A percentile compares a stretch with the other conserved stretches of the same genome.
phyloP scores from a whole-genome alignment of 2,888 invertebrate genomes.

The Papilio demoleus region DNA sequence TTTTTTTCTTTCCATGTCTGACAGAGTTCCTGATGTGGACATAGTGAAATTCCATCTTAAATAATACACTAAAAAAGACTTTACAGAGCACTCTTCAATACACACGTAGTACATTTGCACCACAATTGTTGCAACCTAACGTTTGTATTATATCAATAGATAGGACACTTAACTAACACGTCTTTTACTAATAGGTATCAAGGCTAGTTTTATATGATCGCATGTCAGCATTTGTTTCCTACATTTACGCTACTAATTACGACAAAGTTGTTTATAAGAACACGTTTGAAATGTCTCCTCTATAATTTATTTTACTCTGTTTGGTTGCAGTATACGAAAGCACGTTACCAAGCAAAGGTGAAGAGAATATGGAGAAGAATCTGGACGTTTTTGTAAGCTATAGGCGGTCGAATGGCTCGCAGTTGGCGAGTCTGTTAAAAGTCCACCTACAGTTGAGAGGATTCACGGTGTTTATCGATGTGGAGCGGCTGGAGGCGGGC shows the following conservation, averaged over 20 bases:
- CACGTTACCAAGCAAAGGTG: slow-evolving; percentile 86
- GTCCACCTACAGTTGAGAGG: slow-evolving; percentile 98
- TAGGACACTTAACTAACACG: neutral
- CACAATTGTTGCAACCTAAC: neutral
- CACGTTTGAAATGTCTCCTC: neutral
- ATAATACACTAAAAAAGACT: neutral
- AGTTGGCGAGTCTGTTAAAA: slow-evolving; percentile 96
- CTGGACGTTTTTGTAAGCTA: slow-evolving; percentile 99
- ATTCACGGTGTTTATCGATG: slow-evolving; percentile 98
- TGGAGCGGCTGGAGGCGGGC: slow-evolving; percentile 98
- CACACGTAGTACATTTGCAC: neutral
- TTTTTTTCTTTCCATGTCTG: slow-evolving; percentile 37
- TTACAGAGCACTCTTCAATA: neutral
- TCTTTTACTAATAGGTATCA: neutral
- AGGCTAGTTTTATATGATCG: neutral
- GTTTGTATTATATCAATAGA: neutral
- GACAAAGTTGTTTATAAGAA: neutral
- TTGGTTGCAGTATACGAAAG: slow-evolving; percentile 84
- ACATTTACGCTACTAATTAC: neutral
- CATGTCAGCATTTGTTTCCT: neutral
- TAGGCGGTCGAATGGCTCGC: slow-evolving; percentile 97
- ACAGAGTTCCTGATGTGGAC: slow-evolving; percentile 36
- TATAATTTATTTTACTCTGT: slow-evolving; percentile 36
- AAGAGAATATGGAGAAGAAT: slow-evolving; percentile 93
- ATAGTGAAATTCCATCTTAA: slow-evolving; percentile 2